Conservation (phyloP, 2,888 invertebrate species). For the Hydropsyche betteni region DNA sequence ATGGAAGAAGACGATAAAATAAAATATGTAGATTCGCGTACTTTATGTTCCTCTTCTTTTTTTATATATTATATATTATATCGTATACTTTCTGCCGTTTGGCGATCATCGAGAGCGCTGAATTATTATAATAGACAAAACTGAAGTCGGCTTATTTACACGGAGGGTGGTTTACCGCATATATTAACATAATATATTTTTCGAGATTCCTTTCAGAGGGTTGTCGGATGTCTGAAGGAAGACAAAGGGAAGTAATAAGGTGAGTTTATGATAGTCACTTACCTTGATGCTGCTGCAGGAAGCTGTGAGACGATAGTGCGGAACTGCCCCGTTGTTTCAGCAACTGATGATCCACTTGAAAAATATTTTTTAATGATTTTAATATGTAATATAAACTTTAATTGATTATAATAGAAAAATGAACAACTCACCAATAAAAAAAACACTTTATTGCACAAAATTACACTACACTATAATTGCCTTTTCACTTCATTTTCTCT, state of each 20-base stretch:
- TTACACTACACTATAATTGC: no score
- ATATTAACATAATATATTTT: slow-evolving; percentile 45
- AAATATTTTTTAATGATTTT: no score
- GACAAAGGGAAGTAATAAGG: slow-evolving; percentile 44
- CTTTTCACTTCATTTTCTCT: no score
- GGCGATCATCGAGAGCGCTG: slow-evolving; percentile 20
- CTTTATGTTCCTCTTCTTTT: slow-evolving; percentile 19
- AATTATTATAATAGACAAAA: no score
- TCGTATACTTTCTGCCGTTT: background rate
- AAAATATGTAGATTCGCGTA: slow-evolving; percentile 48
- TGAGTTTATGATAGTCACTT: slow-evolving; percentile 49
- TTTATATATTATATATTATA: slow-evolving; percentile 18
- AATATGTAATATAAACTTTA: no score
- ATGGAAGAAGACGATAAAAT: slow-evolving; percentile 36
- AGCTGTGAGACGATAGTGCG: no score
- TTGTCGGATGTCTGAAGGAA: slow-evolving; percentile 7
- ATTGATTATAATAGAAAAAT: no score
- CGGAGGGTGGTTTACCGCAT: slow-evolving; percentile 1
- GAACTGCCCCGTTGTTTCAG: no score
- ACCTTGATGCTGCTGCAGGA: slow-evolving; percentile 27
- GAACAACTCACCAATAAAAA: no score
- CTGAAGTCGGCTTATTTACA: slow-evolving; percentile 41
- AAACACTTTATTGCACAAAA: no score
- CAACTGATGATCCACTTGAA: no score
- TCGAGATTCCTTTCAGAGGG: slow-evolving; percentile 14